Base-by-base conservation (phyloP, 92 coral and sea anemone species). In the Bergia sp. region DNA sequence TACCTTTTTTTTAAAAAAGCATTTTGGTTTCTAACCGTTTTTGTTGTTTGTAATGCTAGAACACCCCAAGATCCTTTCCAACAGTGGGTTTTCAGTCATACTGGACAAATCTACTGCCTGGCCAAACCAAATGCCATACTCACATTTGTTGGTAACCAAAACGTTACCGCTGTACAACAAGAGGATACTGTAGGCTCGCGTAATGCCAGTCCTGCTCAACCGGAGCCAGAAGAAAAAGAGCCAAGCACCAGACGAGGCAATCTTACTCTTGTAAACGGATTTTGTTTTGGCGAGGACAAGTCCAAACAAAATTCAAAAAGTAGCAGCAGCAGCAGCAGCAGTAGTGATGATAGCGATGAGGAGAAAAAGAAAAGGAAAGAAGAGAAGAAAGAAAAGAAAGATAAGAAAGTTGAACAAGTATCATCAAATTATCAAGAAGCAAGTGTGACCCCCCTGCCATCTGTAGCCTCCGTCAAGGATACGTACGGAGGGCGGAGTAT, bases 81-180 rank as follows among this genome's bases (percentile, higher is more conserved):
- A 81, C 96, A 93, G 41, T 96, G 98, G 98, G 95, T 91, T 50
- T 96, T 96, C 88, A 96, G 97, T 73, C 89, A 95, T 12, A 87
- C 99, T 23, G 99, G 99, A 36, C 97, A 94, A 77, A 92, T 96
- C 76, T 96, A 96, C 90, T 92, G 94, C 67, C 79, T 92, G 44
- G 91, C 98, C 42, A 95, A 94, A 77, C 98, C 99, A 23, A 91
- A 87, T 50, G 89, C 87, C 69, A 91, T 96, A 61, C 89, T 96
- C 37, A 91, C 99, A 12, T 93, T 92, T 69, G 85, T 89, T 44
- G 96, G 89, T 45, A 91, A 92, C 42, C 93, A 78, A 23, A 82
- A 89, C 0, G 94, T 92, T 23, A 87, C 91, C 23, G 81, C 82
- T 18, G 82, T 79, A 38, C 49, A 38, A 5, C 76, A 86, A 67